Conservation (phyloP, 2,888 invertebrate species). For the Amiota communis region DNA sequence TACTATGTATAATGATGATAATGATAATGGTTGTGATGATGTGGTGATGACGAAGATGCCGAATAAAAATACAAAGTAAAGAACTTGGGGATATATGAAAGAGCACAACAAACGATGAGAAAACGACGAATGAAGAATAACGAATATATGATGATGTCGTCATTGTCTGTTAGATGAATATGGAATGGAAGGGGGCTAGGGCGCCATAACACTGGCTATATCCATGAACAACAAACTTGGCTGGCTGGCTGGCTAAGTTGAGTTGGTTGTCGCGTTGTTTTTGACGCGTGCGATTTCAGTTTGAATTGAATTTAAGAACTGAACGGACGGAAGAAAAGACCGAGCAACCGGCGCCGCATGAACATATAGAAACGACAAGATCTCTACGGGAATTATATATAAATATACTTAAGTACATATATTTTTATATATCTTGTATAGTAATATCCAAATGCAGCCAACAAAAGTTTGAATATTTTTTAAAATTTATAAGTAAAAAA, state of each 20-base stretch:
- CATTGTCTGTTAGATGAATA: constrained; percentile 34
- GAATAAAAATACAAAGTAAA: neutral
- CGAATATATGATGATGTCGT: constrained; percentile 51
- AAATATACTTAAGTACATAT: constrained; percentile 20
- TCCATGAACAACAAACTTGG: constrained; percentile 20
- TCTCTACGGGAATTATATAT: constrained; percentile 32
- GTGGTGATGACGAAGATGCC: constrained; percentile 15
- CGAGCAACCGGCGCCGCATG: neutral
- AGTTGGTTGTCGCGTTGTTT: constrained; percentile 28
- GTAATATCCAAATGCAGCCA: no score
- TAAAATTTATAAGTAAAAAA: constrained; percentile 26
- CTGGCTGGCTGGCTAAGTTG: neutral
- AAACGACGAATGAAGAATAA: constrained; percentile 24
- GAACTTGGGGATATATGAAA: no score
- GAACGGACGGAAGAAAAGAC: constrained; percentile 57
- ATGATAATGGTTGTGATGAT: constrained; percentile 40
- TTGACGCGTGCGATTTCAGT: constrained; percentile 54
- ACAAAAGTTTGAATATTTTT: no score
- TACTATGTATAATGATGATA: constrained; percentile 30
- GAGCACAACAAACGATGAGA: neutral
- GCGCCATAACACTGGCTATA: neutral
- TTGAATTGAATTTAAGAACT: constrained; percentile 61
- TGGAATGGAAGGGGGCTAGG: neutral
- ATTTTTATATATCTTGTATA: no score
- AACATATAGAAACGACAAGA: constrained; percentile 16